Evolutionary conservation across 1,140 invertebrate species (phyloP), one percentile per base, ranked within the genome.

Genomic region (Caenorhabditis latens): DNA sequence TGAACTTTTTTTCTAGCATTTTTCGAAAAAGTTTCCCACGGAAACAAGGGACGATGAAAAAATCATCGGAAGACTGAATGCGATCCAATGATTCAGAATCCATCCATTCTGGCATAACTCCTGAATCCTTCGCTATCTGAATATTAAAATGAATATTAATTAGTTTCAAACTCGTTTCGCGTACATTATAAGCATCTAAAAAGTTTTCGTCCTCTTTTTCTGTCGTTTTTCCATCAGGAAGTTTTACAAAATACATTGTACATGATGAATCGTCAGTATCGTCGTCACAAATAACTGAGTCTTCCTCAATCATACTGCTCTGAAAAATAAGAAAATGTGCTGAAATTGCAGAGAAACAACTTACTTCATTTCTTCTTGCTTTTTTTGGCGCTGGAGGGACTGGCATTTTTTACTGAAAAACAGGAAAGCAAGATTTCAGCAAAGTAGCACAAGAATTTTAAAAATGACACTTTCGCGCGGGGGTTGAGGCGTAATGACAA

Each of bases 81-180:
- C 21, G n/a, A 16, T 71, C 67, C n/a, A 55, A 13, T 19, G 21
- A n/a, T 19, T 79, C 65, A 8, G 58, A 21, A n/a, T 50, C 24
- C 9, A 85, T 85, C 84, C 84, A 85, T n/a, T 55, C 53, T 8
- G 84, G 84, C 48, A 71, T 53, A 2, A 85, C 43, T 48, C 84
- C 84, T 3, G 50, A 32, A 13, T 48, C 14, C 24, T 61, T 50
- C 40, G 50, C 21, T 4, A 79, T 57, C 84, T 85, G 21, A 65
- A 63, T 65, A 43, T 50, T 48, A 4, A 65, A 6, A 6, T 11
- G 24, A 42, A 19, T 55, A 19, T 82, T 3, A 11, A 16, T 50
- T 13, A 21, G 2, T 48, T 32, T 32, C 1, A 48, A 71, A 8
- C 32, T 32, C 32, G n/a, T 7, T 46, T 84, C 13, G 11, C 48